Conservation (phyloP, 2,113 vertebrate genomes). For the Panurus biarmicus region DNA sequence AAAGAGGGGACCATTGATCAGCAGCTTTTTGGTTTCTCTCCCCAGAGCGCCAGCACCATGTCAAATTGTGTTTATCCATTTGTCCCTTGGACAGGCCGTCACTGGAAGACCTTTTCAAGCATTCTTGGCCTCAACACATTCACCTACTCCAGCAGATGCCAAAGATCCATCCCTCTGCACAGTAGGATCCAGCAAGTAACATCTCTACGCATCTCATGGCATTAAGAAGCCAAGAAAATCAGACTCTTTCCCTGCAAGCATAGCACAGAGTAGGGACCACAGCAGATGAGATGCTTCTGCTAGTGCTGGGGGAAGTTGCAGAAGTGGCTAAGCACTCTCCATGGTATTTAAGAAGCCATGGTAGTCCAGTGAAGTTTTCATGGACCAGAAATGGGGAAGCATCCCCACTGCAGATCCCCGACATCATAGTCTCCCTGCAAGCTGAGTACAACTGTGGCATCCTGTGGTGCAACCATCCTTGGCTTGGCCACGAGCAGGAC, state of each 20-base stretch:
- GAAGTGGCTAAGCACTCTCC: not conserved
- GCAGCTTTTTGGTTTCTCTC: not conserved
- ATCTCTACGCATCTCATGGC: not conserved
- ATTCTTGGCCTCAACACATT: conserved; percentile 82
- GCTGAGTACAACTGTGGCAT: not conserved
- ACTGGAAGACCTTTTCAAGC: conserved; percentile 85
- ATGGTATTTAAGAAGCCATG: not conserved
- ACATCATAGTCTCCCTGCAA: not conserved
- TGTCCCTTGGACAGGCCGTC: conserved; percentile 81
- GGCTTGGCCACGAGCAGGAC: not conserved
- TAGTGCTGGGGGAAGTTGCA: not conserved
- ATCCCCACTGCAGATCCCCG: not conserved
- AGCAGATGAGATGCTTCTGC: not conserved
- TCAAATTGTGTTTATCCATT: conserved; percentile 77
- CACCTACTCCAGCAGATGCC: conserved; percentile 52
- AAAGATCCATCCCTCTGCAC: conserved; percentile 81
- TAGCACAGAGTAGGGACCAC: not conserved
- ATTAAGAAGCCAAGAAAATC: not conserved
- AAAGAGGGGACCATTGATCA: not conserved
- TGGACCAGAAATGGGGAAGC: not conserved
- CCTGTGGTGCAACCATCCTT: not conserved
- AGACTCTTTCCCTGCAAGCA: not conserved
- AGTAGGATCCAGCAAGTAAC: conserved; percentile 71
- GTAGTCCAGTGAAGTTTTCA: not conserved
- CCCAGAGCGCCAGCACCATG: not conserved